Percentiles rank a stretch among this genome's conserved stretches.
phyloP scores from a whole-genome alignment of 2,797 vertebrate genomes.

The Pogoniulus pusillus region DNA sequence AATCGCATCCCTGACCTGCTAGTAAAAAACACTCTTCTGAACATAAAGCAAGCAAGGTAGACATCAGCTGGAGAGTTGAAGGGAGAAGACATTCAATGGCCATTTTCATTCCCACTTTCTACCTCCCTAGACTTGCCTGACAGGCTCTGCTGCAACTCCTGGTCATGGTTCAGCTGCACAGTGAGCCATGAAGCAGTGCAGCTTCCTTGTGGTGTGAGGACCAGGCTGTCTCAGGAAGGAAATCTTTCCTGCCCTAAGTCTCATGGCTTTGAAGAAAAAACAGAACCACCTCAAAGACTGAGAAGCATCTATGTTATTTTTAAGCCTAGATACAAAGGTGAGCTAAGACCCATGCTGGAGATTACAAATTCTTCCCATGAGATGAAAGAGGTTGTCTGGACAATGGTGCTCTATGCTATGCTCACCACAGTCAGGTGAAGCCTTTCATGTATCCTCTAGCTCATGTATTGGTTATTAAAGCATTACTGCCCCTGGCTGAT shows the following conservation, averaged over 20 bases:
- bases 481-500: not conserved
- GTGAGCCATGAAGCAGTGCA: fast-evolving
- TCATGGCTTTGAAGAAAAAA: not conserved
- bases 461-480: not conserved
- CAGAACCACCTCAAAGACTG: not conserved
- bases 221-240: not conserved
- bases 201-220: not conserved
- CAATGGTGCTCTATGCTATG: not conserved
- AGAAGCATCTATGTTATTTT: not conserved
- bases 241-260: not conserved
- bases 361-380: not conserved
- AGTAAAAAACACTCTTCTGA: not conserved
- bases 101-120: not conserved
- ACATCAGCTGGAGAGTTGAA: not conserved
- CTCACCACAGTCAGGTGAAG: not conserved
- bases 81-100: not conserved
- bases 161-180: fast-evolving
- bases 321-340: not conserved
- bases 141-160: not conserved
- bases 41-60: not conserved
- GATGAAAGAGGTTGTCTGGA: not conserved
- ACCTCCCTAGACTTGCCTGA: not conserved
- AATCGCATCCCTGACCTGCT: not conserved
- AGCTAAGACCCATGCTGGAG: not conserved
- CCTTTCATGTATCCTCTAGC: not conserved